phyloP scores from a whole-genome alignment of 2,888 invertebrate genomes.

The Stenotaenia linearis region DNA sequence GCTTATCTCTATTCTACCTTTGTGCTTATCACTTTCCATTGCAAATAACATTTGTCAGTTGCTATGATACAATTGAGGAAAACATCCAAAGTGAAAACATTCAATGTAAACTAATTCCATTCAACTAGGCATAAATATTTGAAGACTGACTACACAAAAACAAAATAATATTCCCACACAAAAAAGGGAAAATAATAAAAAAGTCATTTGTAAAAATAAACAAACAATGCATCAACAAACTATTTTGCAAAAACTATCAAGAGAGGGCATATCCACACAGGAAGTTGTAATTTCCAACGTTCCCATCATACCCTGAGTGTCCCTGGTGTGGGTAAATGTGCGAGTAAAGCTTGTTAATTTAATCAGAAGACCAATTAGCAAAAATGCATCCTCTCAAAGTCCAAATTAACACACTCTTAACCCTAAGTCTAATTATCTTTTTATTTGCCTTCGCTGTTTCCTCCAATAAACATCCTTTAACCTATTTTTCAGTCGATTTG shows the following conservation, averaged over 20 bases:
- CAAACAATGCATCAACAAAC: background rate
- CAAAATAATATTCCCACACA: background rate
- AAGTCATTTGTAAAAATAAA: background rate
- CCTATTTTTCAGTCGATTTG: background rate
- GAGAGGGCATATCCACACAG: background rate
- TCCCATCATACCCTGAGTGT: background rate
- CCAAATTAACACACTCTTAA: constrained; percentile 6
- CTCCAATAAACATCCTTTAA: background rate
- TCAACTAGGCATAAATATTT: background rate
- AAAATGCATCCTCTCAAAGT: constrained; percentile 15
- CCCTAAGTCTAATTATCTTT: constrained; percentile 10
- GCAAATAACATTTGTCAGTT: background rate
- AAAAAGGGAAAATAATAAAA: background rate
- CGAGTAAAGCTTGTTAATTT: constrained; percentile 15
- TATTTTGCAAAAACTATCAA: background rate
- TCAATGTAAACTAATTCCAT: background rate
- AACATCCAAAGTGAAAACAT: background rate
- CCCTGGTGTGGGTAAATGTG: background rate
- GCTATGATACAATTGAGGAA: constrained; percentile 10
- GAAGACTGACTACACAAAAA: background rate
- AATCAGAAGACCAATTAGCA: constrained; percentile 15
- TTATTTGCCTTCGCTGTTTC: background rate
- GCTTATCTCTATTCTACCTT: background rate
- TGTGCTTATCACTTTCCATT: background rate
- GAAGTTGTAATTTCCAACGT: background rate